These are phyloP conservation scores for Heliangelus exortis DNA, from an alignment of 2,797 vertebrate genomes.

Conservation along the genomic window DNA sequence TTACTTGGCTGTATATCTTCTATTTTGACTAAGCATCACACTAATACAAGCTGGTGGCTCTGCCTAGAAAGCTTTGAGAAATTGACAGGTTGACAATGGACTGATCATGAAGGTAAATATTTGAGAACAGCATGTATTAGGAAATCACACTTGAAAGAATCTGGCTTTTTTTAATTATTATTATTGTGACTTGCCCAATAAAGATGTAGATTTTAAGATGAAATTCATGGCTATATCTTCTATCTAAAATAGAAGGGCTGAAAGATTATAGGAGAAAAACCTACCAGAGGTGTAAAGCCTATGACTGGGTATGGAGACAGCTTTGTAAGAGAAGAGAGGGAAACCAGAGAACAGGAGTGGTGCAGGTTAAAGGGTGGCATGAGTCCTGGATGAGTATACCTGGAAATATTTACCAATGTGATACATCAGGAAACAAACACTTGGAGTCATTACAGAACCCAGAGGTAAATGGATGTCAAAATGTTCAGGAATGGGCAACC, in stretches of 20 bases:
- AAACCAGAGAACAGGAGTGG: rapidly evolving
- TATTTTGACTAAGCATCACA: neutral
- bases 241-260: neutral
- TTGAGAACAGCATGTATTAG: neutral
- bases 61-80: neutral
- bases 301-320: neutral
- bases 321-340: neutral
- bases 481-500: neutral
- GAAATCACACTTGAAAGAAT: neutral
- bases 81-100: neutral
- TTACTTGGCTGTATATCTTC: neutral
- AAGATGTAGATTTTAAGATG: neutral
- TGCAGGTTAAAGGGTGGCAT: rapidly evolving
- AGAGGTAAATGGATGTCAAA: neutral
- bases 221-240: neutral
- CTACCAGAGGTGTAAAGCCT: neutral
- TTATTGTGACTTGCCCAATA: neutral
- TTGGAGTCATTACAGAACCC: neutral
- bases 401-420: neutral
- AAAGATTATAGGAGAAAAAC: neutral
- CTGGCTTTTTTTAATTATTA: neutral
- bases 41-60: neutral
- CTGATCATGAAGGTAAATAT: neutral
- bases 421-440: neutral
- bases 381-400: neutral